Conservation (phyloP, 2,113 vertebrate species). For the Sylvilagus bachmani region DNA sequence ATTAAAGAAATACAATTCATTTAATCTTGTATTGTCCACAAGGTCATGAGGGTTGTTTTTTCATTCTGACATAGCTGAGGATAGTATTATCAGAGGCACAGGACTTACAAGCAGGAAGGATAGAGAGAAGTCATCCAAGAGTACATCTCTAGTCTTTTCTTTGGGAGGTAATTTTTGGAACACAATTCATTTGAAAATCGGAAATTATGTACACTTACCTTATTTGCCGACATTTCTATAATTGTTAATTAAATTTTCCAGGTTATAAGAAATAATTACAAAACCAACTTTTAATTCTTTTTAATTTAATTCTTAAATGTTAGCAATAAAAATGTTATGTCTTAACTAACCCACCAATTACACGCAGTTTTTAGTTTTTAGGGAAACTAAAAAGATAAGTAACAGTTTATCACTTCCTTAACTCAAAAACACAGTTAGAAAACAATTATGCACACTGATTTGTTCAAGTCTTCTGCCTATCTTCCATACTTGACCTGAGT, state of each 20-base stretch:
- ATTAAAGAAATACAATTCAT: not conserved
- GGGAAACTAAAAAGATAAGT: too few species aligned
- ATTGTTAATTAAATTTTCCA: conserved; percentile 10
- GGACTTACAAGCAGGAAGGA: too few species aligned
- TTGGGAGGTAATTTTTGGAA: conserved; percentile 26
- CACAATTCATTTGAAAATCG: not conserved
- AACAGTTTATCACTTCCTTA: too few species aligned
- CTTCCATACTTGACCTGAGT: too few species aligned
- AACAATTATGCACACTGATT: too few species aligned
- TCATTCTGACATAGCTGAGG: not conserved
- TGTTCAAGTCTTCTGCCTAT: too few species aligned
- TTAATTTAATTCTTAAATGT: too few species aligned
- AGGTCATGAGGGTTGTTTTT: not conserved
- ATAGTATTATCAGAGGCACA: not conserved
- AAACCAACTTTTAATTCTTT: too few species aligned
- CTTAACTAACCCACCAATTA: too few species aligned
- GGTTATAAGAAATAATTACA: not conserved
- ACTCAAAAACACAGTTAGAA: too few species aligned
- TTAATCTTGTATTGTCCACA: not conserved
- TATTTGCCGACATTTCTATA: conserved; percentile 37
- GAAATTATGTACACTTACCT: not conserved
- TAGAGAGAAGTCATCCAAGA: conserved; percentile 6
- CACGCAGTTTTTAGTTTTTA: too few species aligned
- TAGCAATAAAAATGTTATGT: too few species aligned
- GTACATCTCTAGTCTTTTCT: not conserved